phyloP scores from a whole-genome alignment of 2,113 vertebrate species.

The Myodes glareolus region DNA sequence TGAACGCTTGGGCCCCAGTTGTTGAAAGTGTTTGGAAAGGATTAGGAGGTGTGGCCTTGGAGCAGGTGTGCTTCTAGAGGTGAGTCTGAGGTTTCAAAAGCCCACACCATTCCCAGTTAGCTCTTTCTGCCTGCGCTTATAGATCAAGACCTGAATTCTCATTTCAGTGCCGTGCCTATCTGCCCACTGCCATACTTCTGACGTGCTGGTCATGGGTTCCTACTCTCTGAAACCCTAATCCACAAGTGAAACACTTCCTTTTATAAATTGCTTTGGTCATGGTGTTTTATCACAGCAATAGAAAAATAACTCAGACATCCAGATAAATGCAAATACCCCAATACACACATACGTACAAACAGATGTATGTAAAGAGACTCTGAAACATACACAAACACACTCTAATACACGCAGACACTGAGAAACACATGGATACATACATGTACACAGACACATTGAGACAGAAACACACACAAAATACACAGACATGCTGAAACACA shows the following conservation, averaged over 20 bases:
- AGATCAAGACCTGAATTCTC: neutral
- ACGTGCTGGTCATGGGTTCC: neutral
- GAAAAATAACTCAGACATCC: neutral
- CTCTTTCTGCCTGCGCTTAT: neutral
- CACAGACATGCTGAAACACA: neutral
- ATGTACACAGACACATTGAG: neutral
- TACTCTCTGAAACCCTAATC: neutral
- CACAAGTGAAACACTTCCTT: neutral
- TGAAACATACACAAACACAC: neutral
- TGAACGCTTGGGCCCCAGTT: neutral
- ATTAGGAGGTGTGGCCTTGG: neutral
- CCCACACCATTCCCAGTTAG: neutral
- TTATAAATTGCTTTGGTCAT: neutral
- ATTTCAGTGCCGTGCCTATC: neutral
- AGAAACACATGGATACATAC: neutral
- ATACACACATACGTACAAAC: neutral
- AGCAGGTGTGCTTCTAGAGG: neutral
- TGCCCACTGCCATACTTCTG: neutral
- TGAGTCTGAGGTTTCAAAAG: too few species aligned
- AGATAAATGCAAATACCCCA: neutral
- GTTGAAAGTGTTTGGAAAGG: neutral
- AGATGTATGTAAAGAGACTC: neutral
- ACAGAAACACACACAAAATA: neutral
- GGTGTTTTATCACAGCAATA: neutral
- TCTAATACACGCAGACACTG: neutral